Evolutionary conservation across 1,140 invertebrate species (phyloP).

Genomic region (Drosophila subpulchrella): DNA sequence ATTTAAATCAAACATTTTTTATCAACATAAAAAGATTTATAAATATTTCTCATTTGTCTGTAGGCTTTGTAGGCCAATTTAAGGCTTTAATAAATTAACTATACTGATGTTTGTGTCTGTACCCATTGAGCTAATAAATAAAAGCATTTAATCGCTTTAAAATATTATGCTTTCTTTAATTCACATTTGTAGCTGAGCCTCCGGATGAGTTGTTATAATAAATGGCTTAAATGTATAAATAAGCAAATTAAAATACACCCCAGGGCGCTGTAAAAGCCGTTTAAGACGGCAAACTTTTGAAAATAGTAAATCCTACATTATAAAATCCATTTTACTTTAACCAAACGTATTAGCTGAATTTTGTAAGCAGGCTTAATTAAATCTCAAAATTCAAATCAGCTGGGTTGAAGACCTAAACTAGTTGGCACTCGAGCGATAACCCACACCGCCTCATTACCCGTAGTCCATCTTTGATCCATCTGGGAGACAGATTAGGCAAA

Average conservation of each 20-base stretch:
- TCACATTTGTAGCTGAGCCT: not conserved
- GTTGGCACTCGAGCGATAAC: conserved; percentile 16
- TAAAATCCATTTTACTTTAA: not conserved
- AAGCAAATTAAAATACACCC: not conserved
- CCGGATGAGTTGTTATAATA: too few species aligned
- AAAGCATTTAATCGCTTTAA: not conserved
- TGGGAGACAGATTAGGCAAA: conserved; percentile 64
- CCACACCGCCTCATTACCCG: conserved; percentile 36
- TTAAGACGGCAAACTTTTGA: not conserved
- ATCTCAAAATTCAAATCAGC: conserved; percentile 30
- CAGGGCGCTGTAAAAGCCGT: not conserved
- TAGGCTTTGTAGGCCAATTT: not conserved
- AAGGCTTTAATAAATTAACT: not conserved
- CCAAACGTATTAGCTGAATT: not conserved
- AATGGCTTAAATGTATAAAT: too few species aligned
- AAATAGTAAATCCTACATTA: not conserved
- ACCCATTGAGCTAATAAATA: not conserved
- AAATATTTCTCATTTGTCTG: not conserved
- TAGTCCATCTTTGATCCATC: conserved; percentile 59
- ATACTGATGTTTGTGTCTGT: too few species aligned
- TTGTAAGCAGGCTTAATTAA: not conserved
- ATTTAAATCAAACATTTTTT: not conserved
- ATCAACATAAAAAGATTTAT: not conserved
- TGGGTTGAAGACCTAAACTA: conserved; percentile 11
- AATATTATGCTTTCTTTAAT: not conserved